phyloP scores from a whole-genome alignment of 2,797 vertebrate genomes.

The Cetoscarus ocellatus region DNA sequence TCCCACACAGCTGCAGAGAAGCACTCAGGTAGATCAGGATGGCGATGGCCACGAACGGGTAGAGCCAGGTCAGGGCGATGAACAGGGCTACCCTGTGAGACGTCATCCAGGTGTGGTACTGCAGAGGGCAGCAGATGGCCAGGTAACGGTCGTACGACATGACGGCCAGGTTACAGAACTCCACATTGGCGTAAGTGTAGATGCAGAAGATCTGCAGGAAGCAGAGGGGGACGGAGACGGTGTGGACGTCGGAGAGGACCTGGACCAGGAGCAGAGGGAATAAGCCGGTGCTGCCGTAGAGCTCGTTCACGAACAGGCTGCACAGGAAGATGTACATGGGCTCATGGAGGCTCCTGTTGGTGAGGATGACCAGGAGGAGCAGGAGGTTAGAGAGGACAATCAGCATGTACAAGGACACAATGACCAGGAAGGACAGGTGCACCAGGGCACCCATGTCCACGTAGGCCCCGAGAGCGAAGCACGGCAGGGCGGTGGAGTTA shows the following conservation, averaged over 20 bases:
- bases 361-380: neutral
- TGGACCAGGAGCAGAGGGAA: constrained; percentile 23
- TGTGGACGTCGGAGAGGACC: constrained; percentile 34
- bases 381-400: neutral
- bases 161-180: neutral
- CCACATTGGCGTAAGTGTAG: neutral
- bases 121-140: constrained; percentile 44
- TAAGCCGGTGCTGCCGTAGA: constrained; percentile 24
- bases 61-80: neutral
- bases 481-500: neutral
- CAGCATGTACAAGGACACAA: neutral
- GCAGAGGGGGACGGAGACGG: constrained; percentile 7
- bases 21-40: neutral
- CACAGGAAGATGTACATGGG: constrained; percentile 13
- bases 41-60: neutral
- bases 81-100: neutral
- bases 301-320: constrained; percentile 41
- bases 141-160: constrained; percentile 55
- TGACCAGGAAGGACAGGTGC: neutral
- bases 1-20: constrained; percentile 23
- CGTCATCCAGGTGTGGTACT: constrained; percentile 30
- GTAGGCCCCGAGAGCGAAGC: neutral
- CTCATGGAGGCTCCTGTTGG: neutral
- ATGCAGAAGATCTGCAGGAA: constrained; percentile 27
- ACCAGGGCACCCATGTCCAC: neutral